These are phyloP conservation scores for Connochaetes taurinus DNA, from an alignment of 2,113 vertebrate species.

Conservation along the genomic window DNA sequence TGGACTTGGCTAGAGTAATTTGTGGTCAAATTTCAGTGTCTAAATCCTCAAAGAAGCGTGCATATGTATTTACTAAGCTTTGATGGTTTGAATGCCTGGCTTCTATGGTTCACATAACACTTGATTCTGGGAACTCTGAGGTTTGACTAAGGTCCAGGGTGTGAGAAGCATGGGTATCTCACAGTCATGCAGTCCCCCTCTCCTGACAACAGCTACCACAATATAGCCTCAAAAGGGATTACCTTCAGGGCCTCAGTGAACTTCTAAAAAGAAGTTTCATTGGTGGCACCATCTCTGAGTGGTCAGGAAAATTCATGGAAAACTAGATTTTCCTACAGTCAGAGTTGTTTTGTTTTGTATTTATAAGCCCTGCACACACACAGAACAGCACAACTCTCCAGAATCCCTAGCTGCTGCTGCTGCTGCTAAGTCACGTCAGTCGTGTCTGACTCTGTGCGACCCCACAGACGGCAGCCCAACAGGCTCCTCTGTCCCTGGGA, in stretches of 20 bases:
- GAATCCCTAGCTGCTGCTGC: neutral
- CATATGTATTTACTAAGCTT: neutral
- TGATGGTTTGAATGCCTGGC: neutral
- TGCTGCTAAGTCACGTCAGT: too few species aligned
- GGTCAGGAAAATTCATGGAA: neutral
- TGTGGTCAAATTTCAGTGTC: neutral
- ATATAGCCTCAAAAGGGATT: neutral
- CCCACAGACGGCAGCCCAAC: too few species aligned
- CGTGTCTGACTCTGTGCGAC: too few species aligned
- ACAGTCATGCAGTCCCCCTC: fast-evolving
- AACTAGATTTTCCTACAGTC: neutral
- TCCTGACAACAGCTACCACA: neutral
- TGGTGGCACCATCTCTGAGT: neutral
- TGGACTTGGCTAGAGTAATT: neutral
- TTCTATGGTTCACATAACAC: neutral
- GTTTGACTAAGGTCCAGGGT: neutral
- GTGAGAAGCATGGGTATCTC: fast-evolving
- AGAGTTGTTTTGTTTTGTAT: neutral
- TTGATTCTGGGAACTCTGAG: neutral
- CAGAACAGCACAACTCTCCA: neutral
- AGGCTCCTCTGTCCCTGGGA: too few species aligned
- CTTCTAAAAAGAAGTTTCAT: neutral
- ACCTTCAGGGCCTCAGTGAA: neutral
- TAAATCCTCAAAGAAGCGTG: neutral
- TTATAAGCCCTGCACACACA: neutral